Evolutionary conservation across 2,113 vertebrate genomes (phyloP).

Genomic region (Micronisus gabar): DNA sequence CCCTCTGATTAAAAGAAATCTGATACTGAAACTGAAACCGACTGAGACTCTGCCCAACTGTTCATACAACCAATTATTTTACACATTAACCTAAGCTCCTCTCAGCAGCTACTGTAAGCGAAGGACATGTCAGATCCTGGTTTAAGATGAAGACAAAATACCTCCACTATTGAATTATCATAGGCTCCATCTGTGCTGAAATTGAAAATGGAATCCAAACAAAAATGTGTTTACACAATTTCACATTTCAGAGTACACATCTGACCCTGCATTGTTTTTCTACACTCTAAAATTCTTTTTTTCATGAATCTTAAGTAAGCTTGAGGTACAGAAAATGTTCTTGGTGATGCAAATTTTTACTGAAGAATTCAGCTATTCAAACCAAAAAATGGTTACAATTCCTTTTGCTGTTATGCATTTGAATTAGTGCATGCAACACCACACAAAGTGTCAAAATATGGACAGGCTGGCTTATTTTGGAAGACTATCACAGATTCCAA

Average conservation of each 20-base stretch:
- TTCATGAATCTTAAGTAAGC: neutral
- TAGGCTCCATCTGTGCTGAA: constrained; percentile 15
- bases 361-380: neutral
- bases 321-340: neutral
- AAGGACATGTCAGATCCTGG: neutral
- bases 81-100: constrained; percentile 39
- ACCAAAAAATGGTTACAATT: neutral
- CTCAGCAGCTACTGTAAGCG: neutral
- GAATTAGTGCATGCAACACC: neutral
- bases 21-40: constrained; percentile 15
- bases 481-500: neutral
- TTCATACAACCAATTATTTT: constrained; percentile 38
- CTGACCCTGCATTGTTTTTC: neutral
- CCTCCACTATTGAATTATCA: neutral
- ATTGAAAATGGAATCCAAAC: constrained; percentile 20
- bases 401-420: neutral
- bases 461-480: neutral
- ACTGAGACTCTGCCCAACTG: constrained; percentile 12
- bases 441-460: neutral
- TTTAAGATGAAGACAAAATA: constrained; percentile 29
- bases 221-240: neutral
- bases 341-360: neutral
- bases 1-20: constrained; percentile 38
- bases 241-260: neutral
- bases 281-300: neutral